Percentiles rank a stretch among this genome's conserved stretches.
These are phyloP conservation scores for Gila robusta DNA, from an alignment of 2,797 vertebrate species.

Conservation along the genomic window DNA sequence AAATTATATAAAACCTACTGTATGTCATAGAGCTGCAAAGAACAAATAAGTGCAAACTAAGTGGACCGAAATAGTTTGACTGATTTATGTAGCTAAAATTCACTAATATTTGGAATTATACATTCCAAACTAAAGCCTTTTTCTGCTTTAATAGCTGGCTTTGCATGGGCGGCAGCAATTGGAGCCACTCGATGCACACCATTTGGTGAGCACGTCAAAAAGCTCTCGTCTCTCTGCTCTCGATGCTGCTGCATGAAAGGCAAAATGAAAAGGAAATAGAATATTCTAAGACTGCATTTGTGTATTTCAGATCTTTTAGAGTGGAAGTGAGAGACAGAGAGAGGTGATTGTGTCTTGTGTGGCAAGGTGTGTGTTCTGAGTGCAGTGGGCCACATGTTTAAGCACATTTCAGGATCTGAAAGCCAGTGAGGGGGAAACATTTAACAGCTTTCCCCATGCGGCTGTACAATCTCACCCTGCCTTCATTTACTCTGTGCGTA, in stretches of 20 bases:
- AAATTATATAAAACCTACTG: neutral
- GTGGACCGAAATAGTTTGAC: neutral
- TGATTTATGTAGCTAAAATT: neutral
- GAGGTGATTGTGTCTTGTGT: neutral
- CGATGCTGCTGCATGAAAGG: neutral
- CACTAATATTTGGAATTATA: neutral
- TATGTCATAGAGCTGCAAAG: conserved; percentile 4
- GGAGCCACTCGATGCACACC: neutral
- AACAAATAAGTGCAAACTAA: neutral
- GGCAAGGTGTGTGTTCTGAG: conserved; percentile 45
- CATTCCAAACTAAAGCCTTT: conserved; percentile 12
- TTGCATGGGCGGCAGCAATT: neutral
- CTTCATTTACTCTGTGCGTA: neutral
- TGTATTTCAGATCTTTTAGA: conserved; percentile 34
- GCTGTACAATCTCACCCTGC: conserved; percentile 18
- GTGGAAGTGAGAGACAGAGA: neutral
- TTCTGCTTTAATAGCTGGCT: neutral
- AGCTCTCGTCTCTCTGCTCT: conserved; percentile 1
- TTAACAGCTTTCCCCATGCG: conserved; percentile 60
- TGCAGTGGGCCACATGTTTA: conserved; percentile 63
- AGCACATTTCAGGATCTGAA: conserved; percentile 65
- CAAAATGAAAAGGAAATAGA: conserved; percentile 13
- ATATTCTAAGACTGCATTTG: conserved; percentile 28
- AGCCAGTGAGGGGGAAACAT: conserved; percentile 71
- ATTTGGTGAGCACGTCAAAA: conserved; percentile 23